phyloP scores from a whole-genome alignment of 2,888 invertebrate species.

The Drosophila lutescens region DNA sequence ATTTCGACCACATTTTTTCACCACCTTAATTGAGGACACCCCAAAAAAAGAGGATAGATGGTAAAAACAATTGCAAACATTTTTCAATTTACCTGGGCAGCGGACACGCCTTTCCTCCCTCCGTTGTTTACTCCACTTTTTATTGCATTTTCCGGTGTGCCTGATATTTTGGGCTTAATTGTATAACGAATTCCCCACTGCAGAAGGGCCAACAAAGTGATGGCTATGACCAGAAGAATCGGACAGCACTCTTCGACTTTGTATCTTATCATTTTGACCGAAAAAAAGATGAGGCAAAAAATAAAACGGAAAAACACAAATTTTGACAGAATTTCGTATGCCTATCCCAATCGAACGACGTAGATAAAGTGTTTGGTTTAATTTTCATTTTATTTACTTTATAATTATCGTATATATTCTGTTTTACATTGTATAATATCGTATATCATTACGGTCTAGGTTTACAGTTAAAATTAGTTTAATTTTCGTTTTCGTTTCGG shows the following conservation, averaged over 20 bases:
- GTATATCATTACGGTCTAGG: conserved; percentile 55
- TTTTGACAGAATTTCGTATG: conserved; percentile 23
- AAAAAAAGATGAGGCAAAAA: conserved; percentile 7
- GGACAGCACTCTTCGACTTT: conserved; percentile 20
- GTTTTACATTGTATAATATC: conserved; percentile 56
- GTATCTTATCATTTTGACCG: conserved; percentile 18
- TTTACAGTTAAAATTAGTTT: conserved; percentile 66
- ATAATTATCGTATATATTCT: conserved; percentile 52
- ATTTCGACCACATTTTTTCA: conserved; percentile 34
- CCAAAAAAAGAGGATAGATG: conserved; percentile 3
- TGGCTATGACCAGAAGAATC: conserved; percentile 32
- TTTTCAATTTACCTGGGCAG: conserved; percentile 72
- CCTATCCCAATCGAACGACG: conserved; percentile 8
- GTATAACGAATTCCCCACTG: conserved; percentile 10
- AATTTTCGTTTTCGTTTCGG: conserved; percentile 6
- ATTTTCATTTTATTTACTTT: conserved; percentile 47
- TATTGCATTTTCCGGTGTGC: conserved; percentile 5
- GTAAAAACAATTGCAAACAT: conserved; percentile 68
- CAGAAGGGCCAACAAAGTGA: conserved; percentile 37
- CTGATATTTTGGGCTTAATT: not conserved
- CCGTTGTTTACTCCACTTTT: conserved; percentile 1
- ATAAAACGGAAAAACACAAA: conserved; percentile 18
- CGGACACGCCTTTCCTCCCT: conserved; percentile 5
- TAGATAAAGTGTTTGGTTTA: conserved; percentile 40
- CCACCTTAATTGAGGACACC: conserved; percentile 52